Evolutionary conservation across 2,113 vertebrate genomes (phyloP), one percentile per base, ranked within the genome.

Genomic region (Phalacrocorax carbo): DNA sequence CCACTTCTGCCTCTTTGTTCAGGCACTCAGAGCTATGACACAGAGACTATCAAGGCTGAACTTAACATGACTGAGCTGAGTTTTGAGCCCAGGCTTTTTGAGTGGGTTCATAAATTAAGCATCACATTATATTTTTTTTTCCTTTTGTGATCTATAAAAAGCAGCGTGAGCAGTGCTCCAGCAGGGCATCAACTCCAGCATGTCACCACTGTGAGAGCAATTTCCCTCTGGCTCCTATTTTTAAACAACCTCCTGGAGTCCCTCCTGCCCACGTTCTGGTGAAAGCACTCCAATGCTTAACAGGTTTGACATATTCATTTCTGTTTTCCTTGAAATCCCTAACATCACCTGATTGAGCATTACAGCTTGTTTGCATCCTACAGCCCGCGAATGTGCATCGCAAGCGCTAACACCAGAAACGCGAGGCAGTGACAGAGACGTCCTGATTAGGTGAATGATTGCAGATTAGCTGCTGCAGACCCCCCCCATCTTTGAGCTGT

Each of bases 151-250:
- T 55, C 93, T 92, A 88, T 90, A 92, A 93, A 94, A 96, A 86
- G 90, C 94, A 7, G 46, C 82, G 69, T 2, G 57, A 89, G 2
- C 71, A 9, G 46, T 54, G 76, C 82, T 83, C 60, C 90, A 88
- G 82, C 71, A 1, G 88, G 72, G 82, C 91, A 68, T 11, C 82
- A 40, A 34, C 93, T 86, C 82, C 93, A 61, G 82, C 82, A 46
- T 4, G 72, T 61, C 90, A 71, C 86, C 65, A 25, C 25, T 76
- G 73, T 61, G 76, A 95, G 92, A 95, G 92, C 85, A 88, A 93
- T 93, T 93, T 96, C 93, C 85, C 93, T 68, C 93, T 86, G 65
- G 85, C 82, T 97, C 93, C 95, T 96, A 83, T 96, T 97, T 97
- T 95, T 95, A 95, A 90, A 71, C 92, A 55, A 3, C 80, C 90